Conservation (phyloP, 2,113 vertebrate genomes). For the Cromileptes altivelis region DNA sequence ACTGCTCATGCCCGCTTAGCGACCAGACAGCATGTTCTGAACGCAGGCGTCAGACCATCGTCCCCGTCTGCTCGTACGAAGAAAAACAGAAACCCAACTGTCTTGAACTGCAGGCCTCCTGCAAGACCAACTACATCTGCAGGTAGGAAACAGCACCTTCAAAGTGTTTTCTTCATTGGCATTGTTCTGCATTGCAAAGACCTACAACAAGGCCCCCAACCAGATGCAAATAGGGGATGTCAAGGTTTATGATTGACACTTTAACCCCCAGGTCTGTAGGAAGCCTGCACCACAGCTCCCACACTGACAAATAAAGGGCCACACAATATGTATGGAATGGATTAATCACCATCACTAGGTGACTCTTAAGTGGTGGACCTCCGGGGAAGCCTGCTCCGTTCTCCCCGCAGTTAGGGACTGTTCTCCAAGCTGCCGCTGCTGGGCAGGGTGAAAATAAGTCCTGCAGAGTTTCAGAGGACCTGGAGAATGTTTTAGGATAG, state of each 20-base stretch:
- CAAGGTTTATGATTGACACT: neutral
- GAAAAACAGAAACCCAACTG: slow-evolving; percentile 97
- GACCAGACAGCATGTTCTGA: slow-evolving; percentile 92
- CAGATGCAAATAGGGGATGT: neutral
- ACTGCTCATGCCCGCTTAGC: slow-evolving; percentile 94
- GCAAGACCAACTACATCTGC: slow-evolving; percentile 83
- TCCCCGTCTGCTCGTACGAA: slow-evolving; percentile 98
- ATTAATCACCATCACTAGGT: neutral
- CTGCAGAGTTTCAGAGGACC: no score
- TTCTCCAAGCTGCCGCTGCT: no score
- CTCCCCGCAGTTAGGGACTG: no score
- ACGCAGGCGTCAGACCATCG: slow-evolving; percentile 96
- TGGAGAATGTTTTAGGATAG: no score
- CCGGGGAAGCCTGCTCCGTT: no score
- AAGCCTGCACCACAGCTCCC: neutral
- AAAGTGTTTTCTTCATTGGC: neutral
- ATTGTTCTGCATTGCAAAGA: neutral
- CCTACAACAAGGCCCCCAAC: neutral
- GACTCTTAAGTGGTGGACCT: no score
- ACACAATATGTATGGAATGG: neutral
- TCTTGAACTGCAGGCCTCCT: slow-evolving; percentile 75
- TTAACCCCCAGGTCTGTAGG: neutral
- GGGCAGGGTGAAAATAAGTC: no score
- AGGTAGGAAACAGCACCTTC: slow-evolving; percentile 39
- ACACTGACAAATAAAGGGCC: neutral